Evolutionary conservation across 2,888 invertebrate genomes (phyloP), one percentile per base, ranked within the genome.

Genomic region (Netelia fuscicornis): DNA sequence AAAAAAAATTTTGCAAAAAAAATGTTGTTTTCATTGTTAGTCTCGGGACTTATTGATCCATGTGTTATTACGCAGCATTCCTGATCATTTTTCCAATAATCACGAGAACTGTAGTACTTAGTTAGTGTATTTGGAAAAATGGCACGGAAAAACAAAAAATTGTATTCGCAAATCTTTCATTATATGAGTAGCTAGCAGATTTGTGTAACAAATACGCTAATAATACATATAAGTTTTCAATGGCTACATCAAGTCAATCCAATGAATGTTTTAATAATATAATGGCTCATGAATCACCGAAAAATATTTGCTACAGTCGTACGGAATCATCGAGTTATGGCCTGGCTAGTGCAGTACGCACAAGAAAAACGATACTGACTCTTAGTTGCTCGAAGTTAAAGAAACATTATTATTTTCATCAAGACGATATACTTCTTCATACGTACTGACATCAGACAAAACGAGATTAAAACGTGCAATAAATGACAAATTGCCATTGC

Each of bases 231-330:
- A 86, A 87, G 72, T 87, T 86, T 76, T 84, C 82, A 17, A 72
- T 86, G 42, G 68, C 84, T 58, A 71, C 82, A 9, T 86, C 87
- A 6, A 87, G 87, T 42, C 84, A 80, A 58, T 58, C 78, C 13
- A 82, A 87, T 56, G 86, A 87, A 77, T 68, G 52, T n/a, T 56
- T 86, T 1, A 86, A 86, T 44, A 79, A 71, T 76, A 85, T 85
- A 60, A 83, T 86, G 85, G 83, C 83, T 20, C 83, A 85, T 60
- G 79, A 17, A 17, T 17, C 17, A 17, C 17, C 17, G 17, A 17
- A 17, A 17, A 17, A 17, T 17, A 17, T 17, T 37, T 87, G 79
- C 52, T 83, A 85, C 25, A 86, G 81, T 37, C 23, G 44, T 3
- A 83, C 74, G 17, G 17, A 17, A 17, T 17, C 17, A 17, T 17